These are phyloP conservation scores for Prionailurus viverrinus DNA, from an alignment of 2,113 vertebrate genomes.

Conservation along the genomic window DNA sequence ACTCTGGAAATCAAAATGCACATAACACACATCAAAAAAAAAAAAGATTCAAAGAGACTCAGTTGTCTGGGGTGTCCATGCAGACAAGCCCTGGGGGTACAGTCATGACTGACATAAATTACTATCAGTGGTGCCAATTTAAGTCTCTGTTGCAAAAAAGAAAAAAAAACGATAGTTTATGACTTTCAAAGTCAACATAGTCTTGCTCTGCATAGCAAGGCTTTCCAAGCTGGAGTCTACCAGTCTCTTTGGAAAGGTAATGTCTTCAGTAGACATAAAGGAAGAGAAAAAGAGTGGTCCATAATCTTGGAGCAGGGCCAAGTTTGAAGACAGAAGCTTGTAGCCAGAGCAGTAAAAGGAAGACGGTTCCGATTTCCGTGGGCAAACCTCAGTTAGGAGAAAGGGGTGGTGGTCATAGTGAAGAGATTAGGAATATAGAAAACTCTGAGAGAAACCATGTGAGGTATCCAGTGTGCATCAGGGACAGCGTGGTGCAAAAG, in stretches of 20 bases:
- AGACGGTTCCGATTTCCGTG: neutral
- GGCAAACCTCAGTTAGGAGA: neutral
- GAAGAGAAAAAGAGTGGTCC: neutral
- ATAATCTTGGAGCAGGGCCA: neutral
- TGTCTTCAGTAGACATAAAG: neutral
- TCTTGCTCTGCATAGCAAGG: neutral
- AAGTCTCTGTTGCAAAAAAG: conserved; percentile 37
- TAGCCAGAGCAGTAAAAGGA: neutral
- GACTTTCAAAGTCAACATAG: neutral
- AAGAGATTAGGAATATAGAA: neutral
- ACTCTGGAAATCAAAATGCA: conserved; percentile 14
- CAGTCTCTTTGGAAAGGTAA: neutral
- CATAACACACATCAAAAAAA: neutral
- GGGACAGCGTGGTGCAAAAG: neutral
- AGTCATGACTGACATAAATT: conserved; percentile 15
- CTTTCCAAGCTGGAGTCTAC: conserved; percentile 18
- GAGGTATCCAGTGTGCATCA: neutral
- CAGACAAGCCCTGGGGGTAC: neutral
- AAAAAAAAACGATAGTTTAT: neutral
- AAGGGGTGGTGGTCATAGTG: neutral
- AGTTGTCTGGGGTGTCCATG: neutral
- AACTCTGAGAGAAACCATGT: neutral
- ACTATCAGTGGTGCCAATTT: neutral
- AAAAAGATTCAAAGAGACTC: conserved; percentile 4
- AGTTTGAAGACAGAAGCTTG: neutral